phyloP scores from a whole-genome alignment of 2,888 invertebrate species.

The Lasius platythorax region DNA sequence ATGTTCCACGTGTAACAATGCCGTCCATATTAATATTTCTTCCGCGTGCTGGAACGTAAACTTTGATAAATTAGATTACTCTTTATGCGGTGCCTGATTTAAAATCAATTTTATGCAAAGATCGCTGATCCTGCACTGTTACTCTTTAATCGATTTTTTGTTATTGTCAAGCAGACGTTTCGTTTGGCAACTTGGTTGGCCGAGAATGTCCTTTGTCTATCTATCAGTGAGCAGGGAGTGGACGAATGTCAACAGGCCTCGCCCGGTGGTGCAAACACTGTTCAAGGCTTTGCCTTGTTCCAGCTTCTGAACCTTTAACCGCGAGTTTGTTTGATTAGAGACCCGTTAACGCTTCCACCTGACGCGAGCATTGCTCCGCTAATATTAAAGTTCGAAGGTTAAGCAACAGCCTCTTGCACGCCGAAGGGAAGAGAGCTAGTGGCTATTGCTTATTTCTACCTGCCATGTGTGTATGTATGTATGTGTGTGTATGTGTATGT shows the following conservation, averaged over 20 bases:
- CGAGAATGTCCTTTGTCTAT: constrained; percentile 65
- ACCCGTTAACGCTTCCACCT: constrained; percentile 66
- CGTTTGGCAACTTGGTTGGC: constrained; percentile 61
- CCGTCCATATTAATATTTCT: background rate
- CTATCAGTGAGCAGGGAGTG: constrained; percentile 72
- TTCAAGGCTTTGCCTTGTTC: constrained; percentile 74
- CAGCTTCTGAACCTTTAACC: constrained; percentile 66
- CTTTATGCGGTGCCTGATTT: background rate
- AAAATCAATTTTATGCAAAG: constrained; percentile 4
- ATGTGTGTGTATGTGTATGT: background rate
- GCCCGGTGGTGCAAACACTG: constrained; percentile 69
- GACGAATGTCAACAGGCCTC: constrained; percentile 73
- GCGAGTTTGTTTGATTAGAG: constrained; percentile 72
- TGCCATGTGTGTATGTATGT: background rate
- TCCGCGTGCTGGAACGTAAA: background rate
- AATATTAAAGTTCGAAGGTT: constrained; percentile 54
- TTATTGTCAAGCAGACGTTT: constrained; percentile 49
- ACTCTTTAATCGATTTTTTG: constrained; percentile 27
- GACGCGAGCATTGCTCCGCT: constrained; percentile 47
- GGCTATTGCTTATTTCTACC: constrained; percentile 37
- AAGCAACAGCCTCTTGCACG: constrained; percentile 36
- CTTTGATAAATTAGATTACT: background rate
- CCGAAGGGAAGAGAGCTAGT: background rate
- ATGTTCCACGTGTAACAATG: background rate
- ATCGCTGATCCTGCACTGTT: background rate